phyloP scores from a whole-genome alignment of 2,797 vertebrate species.

The Anguilla pacifica region DNA sequence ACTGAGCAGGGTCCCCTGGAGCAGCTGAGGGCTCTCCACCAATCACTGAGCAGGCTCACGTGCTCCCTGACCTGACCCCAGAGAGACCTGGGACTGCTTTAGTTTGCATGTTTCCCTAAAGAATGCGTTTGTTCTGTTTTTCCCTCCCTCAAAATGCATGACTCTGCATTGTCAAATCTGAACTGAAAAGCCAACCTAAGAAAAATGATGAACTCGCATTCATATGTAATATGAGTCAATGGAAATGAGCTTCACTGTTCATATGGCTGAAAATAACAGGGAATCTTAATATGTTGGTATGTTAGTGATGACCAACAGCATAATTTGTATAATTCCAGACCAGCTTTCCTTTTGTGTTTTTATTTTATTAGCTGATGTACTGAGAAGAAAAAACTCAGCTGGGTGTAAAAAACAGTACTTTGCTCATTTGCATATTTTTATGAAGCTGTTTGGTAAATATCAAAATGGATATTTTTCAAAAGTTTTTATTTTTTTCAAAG shows the following conservation, averaged over 20 bases:
- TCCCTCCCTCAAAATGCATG: background rate
- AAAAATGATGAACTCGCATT: background rate
- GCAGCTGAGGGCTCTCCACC: constrained; percentile 7
- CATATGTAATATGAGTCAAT: background rate
- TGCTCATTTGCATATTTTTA: too few relatives aligned
- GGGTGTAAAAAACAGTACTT: too few relatives aligned
- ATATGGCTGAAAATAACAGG: background rate
- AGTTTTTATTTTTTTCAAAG: background rate
- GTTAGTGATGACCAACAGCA: background rate
- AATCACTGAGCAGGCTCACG: background rate
- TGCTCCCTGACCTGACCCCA: constrained; percentile 10
- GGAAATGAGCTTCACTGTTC: background rate
- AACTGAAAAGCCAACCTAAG: background rate
- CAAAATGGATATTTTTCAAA: background rate
- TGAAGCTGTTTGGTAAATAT: too few relatives aligned
- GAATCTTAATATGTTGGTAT: too few relatives aligned
- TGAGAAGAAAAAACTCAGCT: too few relatives aligned
- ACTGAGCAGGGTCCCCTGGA: background rate
- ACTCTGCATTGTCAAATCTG: background rate
- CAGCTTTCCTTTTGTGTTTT: too few relatives aligned
- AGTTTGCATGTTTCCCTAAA: background rate
- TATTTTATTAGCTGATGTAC: too few relatives aligned
- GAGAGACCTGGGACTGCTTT: background rate
- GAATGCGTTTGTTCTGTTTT: background rate
- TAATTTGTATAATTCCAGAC: too few relatives aligned